phyloP scores from a whole-genome alignment of 2,888 invertebrate genomes.

The Yponomeuta plumbellus region DNA sequence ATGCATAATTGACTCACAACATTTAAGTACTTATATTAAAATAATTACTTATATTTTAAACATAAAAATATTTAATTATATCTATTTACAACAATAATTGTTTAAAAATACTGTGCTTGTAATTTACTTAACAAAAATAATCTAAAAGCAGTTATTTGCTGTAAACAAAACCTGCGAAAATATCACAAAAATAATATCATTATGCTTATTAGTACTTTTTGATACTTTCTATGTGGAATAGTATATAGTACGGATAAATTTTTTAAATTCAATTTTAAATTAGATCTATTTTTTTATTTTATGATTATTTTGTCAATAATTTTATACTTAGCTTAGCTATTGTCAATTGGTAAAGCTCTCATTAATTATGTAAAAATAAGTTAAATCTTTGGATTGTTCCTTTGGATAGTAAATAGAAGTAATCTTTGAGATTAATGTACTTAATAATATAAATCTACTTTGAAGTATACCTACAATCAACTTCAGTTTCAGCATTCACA shows the following conservation, averaged over 20 bases:
- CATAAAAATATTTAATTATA: neutral
- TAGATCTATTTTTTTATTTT: neutral
- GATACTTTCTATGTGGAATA: too few species aligned
- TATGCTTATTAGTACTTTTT: neutral
- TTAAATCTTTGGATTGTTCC: slow-evolving; percentile 42
- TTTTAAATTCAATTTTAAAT: neutral
- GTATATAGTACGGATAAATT: too few species aligned
- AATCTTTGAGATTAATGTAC: neutral
- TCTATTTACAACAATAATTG: neutral
- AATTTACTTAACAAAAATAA: neutral
- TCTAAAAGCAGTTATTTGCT: neutral
- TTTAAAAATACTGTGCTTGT: neutral
- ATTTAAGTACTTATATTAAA: slow-evolving; percentile 21
- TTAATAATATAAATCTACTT: neutral
- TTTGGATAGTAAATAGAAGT: slow-evolving; percentile 19
- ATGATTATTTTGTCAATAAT: neutral
- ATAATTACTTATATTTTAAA: too few species aligned
- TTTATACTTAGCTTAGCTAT: slow-evolving; percentile 19
- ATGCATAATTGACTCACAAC: slow-evolving; percentile 59
- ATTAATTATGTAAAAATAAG: neutral
- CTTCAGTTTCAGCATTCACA: neutral
- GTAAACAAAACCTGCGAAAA: neutral
- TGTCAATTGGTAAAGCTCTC: slow-evolving; percentile 24
- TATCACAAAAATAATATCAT: neutral
- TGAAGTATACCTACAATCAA: neutral